These are phyloP conservation scores for Diabrotica virgifera DNA, from an alignment of 1,140 invertebrate species.

Conservation along the genomic window DNA sequence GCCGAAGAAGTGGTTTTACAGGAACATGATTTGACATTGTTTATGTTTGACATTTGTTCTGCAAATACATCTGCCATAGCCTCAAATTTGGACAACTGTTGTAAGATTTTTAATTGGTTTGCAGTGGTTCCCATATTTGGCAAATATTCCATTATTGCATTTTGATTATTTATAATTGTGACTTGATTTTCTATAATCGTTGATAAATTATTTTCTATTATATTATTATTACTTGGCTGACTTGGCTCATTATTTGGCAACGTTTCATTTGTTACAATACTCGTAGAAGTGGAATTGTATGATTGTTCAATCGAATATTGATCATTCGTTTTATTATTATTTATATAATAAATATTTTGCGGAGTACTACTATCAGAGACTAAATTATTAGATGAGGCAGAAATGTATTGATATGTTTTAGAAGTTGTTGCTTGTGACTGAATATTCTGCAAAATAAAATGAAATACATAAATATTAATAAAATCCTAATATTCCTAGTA, in stretches of 20 bases:
- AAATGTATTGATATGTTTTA: too few species aligned
- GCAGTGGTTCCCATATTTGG: too few species aligned
- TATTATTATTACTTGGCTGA: background rate
- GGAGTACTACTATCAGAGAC: too few species aligned
- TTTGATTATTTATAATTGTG: slow-evolving; percentile 11
- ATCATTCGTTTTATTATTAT: background rate
- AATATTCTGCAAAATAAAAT: too few species aligned
- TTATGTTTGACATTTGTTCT: slow-evolving; percentile 7
- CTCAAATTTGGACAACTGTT: background rate
- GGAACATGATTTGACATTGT: background rate
- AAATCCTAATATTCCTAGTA: too few species aligned
- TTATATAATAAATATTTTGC: too few species aligned
- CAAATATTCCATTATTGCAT: slow-evolving; percentile 4
- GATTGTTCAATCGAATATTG: too few species aligned
- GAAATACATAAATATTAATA: too few species aligned
- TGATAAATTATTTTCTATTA: slow-evolving; percentile 1
- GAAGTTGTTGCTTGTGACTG: too few species aligned
- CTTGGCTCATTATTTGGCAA: too few species aligned
- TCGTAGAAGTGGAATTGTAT: background rate
- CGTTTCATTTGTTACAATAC: background rate
- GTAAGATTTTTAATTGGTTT: slow-evolving; percentile 1
- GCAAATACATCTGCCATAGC: background rate
- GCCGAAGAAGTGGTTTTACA: slow-evolving; percentile 4
- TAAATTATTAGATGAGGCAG: too few species aligned
- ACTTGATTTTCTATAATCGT: slow-evolving; percentile 8